Evolutionary conservation across 2,797 vertebrate species (phyloP), one percentile per base, ranked within the genome.

Genomic region (Perodicticus potto): DNA sequence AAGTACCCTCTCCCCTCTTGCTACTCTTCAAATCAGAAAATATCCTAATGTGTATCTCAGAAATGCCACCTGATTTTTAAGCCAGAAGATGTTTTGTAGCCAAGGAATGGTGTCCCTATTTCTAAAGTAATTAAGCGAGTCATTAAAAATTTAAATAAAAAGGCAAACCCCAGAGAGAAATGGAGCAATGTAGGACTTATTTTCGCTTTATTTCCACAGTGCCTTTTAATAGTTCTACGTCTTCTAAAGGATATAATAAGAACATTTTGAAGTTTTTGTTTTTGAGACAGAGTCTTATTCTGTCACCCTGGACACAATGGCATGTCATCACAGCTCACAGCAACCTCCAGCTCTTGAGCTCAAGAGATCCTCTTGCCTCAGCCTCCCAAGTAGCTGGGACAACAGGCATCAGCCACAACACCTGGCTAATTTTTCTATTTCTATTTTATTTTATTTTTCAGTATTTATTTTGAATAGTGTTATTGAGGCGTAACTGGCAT

Each of bases 101-200:
- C 57, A 94, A 95, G 25, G 7, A 92, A 86, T n/a, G n/a, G 23
- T 61, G 17, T n/a, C 92, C 83, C 7, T 78, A 53, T 94, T 97
- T 93, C 49, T 97, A 67, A 85, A 86, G 53, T 90, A 88, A 95
- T 88, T 96, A 96, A 80, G 1, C 83, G 23, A 67, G 27, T 11
- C 7, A 77, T 83, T 12, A 5, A 27, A 78, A 57, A 65, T 63
- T 40, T 2, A 16, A 65, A 17, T 16, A 7, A 7, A 23, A 53
- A 78, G 10, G 25, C 53, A 77, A 72, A 34, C 27, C 27, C 6
- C 20, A 23, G 32, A 55, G 37, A 72, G 37, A 83, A 87, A 43
- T 22, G 32, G 16, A 86, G 37, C 7, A 20, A 43, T 1, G 19
- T 65, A 85, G 29, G 57, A 59, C 17, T 87, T 83, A 3, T 11